Evolutionary conservation across 2,888 invertebrate species (phyloP).

Genomic region (Punctoribates punctum): DNA sequence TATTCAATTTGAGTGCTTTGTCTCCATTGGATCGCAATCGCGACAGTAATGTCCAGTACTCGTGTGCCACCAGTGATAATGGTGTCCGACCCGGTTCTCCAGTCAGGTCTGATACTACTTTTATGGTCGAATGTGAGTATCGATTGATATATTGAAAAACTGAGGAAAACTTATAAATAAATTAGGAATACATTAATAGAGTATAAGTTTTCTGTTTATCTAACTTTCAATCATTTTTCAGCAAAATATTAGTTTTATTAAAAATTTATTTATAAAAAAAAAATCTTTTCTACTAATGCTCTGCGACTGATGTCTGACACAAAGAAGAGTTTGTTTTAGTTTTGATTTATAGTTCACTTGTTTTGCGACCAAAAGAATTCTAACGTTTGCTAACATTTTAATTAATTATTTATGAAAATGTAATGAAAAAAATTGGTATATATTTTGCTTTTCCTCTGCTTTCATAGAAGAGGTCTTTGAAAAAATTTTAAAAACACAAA

Average conservation of each 20-base stretch:
- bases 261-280: constrained; percentile 28
- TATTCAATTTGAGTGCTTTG: constrained; percentile 53
- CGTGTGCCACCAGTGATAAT: constrained; percentile 48
- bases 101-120: constrained; percentile 75
- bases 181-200: neutral
- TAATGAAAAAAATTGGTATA: neutral
- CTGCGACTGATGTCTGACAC: neutral
- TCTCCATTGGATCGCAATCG: constrained; percentile 46
- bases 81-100: constrained; percentile 64
- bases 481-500: neutral
- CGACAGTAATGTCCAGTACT: constrained; percentile 48
- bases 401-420: constrained; percentile 7
- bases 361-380: neutral
- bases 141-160: neutral
- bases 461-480: neutral
- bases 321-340: neutral
- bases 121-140: constrained; percentile 82
- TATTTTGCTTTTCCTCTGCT: neutral
- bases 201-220: neutral
- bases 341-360: neutral
- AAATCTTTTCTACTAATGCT: neutral
- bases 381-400: constrained; percentile 3
- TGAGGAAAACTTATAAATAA: neutral
- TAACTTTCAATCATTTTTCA: neutral
- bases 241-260: neutral